A percentile compares a stretch with the other conserved stretches of the same genome.
Evolutionary conservation across 2,888 invertebrate species (phyloP).

Genomic region (Charanyca ferruginea): DNA sequence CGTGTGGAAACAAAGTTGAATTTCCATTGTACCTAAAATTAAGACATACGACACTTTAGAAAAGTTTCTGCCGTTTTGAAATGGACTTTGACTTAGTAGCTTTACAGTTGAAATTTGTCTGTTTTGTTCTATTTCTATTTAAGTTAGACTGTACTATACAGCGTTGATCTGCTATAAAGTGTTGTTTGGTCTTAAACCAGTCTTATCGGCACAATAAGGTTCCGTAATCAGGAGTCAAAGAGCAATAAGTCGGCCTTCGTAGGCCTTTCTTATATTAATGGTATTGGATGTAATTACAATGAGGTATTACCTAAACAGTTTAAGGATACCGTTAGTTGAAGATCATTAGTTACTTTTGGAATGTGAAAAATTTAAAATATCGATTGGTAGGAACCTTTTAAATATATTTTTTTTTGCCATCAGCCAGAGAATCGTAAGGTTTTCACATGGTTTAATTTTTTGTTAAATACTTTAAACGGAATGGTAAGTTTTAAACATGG

Average conservation of each 20-base stretch:
- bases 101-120: constrained; percentile 3
- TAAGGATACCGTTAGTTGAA: neutral
- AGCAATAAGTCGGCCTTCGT: constrained; percentile 38
- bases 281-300: constrained; percentile 47
- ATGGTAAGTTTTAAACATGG: too few species aligned
- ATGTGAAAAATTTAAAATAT: neutral
- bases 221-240: constrained; percentile 55
- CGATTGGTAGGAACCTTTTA: too few species aligned
- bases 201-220: constrained; percentile 64
- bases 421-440: too few species aligned
- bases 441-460: too few species aligned
- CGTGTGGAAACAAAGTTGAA: accelerated
- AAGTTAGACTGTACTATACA: constrained; percentile 32
- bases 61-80: neutral
- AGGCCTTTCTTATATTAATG: constrained; percentile 39
- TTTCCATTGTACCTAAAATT: neutral
- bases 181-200: constrained; percentile 52
- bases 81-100: accelerated
- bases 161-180: constrained; percentile 48
- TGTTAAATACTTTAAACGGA: too few species aligned
- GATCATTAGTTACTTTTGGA: neutral
- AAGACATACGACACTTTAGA: neutral
- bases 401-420: neutral
- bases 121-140: neutral
- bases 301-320: constrained; percentile 17